These are phyloP conservation scores for Eudyptes chrysolophus DNA, from an alignment of 2,113 vertebrate genomes.

Conservation along the genomic window DNA sequence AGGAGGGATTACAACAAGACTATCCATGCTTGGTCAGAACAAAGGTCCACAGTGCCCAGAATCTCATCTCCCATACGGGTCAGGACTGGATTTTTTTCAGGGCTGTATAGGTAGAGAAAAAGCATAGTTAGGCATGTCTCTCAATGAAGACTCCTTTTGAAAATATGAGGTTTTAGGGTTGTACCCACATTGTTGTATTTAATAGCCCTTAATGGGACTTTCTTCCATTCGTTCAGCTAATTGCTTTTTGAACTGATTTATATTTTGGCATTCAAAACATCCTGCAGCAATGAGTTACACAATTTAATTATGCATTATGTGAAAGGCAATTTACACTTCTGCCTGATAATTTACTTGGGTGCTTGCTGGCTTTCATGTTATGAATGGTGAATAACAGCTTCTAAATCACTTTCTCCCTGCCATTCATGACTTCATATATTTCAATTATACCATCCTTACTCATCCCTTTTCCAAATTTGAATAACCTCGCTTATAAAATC, in stretches of 20 bases:
- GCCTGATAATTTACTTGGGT: not conserved
- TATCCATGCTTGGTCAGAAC: not conserved
- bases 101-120: not conserved
- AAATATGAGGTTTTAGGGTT: not conserved
- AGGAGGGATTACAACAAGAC: not conserved
- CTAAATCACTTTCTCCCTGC: slow-evolving; percentile 16
- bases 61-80: not conserved
- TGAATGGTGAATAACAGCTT: not conserved
- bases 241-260: slow-evolving; percentile 42
- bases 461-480: not conserved
- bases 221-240: not conserved
- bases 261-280: slow-evolving; percentile 39
- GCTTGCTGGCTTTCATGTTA: not conserved
- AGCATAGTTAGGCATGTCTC: not conserved
- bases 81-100: not conserved
- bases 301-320: slow-evolving; percentile 44
- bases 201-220: slow-evolving; percentile 13
- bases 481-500: not conserved
- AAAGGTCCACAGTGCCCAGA: not conserved
- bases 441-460: not conserved
- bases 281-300: slow-evolving; percentile 31
- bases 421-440: slow-evolving; percentile 3
- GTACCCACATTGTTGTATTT: not conserved
- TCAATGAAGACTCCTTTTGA: not conserved
- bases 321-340: slow-evolving; percentile 34